A percentile compares a stretch with the other conserved stretches of the same genome.
phyloP scores from a whole-genome alignment of 2,797 vertebrate genomes.

The Enteromius thamalakanensis region DNA sequence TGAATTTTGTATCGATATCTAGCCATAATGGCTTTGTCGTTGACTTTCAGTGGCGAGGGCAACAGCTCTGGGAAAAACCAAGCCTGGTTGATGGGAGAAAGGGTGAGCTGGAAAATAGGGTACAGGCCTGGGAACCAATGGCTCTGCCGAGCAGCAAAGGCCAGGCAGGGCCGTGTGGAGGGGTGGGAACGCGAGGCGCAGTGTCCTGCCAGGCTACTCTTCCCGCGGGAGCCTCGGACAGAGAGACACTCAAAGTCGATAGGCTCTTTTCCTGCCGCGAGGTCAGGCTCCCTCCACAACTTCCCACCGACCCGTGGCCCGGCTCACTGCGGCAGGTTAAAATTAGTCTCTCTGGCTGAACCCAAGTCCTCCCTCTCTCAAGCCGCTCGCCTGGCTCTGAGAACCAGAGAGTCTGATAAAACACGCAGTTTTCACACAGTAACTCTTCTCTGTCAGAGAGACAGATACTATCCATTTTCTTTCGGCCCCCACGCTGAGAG shows the following conservation, averaged over 20 bases:
- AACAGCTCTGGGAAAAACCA: constrained; percentile 13
- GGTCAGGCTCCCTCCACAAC: constrained; percentile 93
- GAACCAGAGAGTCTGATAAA: constrained; percentile 69
- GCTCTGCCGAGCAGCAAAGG: constrained; percentile 38
- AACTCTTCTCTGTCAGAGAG: constrained; percentile 62
- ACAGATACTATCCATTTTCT: constrained; percentile 62
- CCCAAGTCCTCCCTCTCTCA: constrained; percentile 41
- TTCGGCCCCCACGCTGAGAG: constrained; percentile 46
- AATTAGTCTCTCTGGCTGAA: constrained; percentile 87
- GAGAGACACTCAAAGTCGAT: constrained; percentile 80
- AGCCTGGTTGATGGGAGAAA: constrained; percentile 35
- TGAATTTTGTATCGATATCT: background rate
- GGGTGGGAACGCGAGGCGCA: constrained; percentile 90
- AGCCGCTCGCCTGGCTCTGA: constrained; percentile 65
- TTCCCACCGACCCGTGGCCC: constrained; percentile 84
- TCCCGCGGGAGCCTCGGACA: constrained; percentile 79
- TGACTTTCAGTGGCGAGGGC: background rate
- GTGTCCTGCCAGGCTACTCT: constrained; percentile 88
- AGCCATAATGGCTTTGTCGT: background rate
- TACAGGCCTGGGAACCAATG: constrained; percentile 78
- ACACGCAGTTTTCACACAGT: constrained; percentile 79
- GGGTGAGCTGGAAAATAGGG: constrained; percentile 63
- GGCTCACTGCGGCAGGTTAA: constrained; percentile 84
- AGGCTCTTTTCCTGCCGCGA: constrained; percentile 89
- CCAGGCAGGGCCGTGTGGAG: constrained; percentile 58